These are phyloP conservation scores for Frieseomelitta varia DNA, from an alignment of 1,140 invertebrate genomes.

Conservation along the genomic window DNA sequence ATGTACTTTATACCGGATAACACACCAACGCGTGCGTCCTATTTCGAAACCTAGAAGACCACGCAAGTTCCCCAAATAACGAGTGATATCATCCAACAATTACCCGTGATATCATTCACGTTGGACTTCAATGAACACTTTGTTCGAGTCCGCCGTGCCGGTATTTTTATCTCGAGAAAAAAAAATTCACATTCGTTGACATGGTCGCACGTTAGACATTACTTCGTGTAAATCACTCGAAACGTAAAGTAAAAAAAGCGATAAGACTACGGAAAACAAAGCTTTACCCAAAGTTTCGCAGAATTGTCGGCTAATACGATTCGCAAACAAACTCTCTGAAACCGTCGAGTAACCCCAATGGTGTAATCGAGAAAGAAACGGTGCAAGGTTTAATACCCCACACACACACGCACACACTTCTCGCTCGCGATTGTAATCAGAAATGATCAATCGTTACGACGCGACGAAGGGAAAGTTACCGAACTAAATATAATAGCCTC, in stretches of 20 bases:
- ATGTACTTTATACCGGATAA: neutral
- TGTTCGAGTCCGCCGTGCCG: no score
- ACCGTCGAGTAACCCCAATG: neutral
- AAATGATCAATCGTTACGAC: constrained; percentile 13
- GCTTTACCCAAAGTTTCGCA: neutral
- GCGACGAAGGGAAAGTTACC: neutral
- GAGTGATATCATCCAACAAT: constrained; percentile 10
- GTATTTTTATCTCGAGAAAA: neutral
- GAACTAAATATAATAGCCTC: constrained; percentile 16
- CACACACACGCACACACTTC: neutral
- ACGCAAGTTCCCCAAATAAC: constrained; percentile 19
- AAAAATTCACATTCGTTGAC: neutral
- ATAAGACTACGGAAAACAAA: neutral
- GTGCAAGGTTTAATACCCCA: neutral
- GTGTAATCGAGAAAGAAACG: neutral
- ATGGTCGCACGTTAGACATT: neutral
- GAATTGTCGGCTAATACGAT: no score
- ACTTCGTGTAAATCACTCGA: neutral
- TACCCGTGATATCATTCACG: constrained; percentile 1
- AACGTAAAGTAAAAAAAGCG: neutral
- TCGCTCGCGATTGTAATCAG: neutral
- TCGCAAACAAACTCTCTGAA: neutral
- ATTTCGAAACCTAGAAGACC: neutral
- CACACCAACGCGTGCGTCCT: neutral
- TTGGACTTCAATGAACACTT: neutral